Base-by-base conservation (phyloP, 2,113 vertebrate genomes). In the Colius striatus region DNA sequence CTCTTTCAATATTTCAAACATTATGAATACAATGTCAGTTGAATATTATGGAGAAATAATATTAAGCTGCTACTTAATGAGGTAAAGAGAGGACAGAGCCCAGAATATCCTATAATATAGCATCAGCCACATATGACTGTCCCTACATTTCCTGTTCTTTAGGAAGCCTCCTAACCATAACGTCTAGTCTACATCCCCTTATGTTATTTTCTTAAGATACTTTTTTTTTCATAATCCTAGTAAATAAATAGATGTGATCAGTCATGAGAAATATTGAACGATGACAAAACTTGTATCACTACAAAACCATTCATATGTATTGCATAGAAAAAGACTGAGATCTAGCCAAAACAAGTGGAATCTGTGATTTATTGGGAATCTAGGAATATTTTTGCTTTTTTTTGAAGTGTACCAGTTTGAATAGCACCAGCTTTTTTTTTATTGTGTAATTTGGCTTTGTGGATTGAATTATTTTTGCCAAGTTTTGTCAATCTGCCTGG, bases 391-490 rank as follows among this genome's bases (percentile, higher is more conserved):
- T 91, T 30, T 0, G 0, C 66, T 10, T 68, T 61, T 84, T 88
- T 75, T n/a, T 9, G 11, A 70, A 93, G 65, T 36, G 23, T 85
- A 80, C 67, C 50, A 38, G 27, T 88, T 47, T 63, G 30, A 91
- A 62, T 38, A 93, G 72, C 76, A 67, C 23, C 51, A 81, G 26
- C 14, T 71, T 92, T 36, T 41, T 41, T 92, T 81, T 92, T 84
- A 71, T 91, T 95, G 84, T 11, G 4, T 45, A 88, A 71, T 90
- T 84, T 90, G 45, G 80, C 27, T 68, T 34, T 50, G 47, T 67
- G 32, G 77, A 90, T 86, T 77, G 55, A 85, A 83, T 80, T 88
- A 58, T 92, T 94, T 95, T 95, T 92, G 75, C 71, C 60, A 77
- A 77, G n/a, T 70, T 94, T 85, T 86, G 36, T 93, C 90, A 77